Conservation (phyloP, 2,113 vertebrate genomes). For the Dipodomys ordii region DNA sequence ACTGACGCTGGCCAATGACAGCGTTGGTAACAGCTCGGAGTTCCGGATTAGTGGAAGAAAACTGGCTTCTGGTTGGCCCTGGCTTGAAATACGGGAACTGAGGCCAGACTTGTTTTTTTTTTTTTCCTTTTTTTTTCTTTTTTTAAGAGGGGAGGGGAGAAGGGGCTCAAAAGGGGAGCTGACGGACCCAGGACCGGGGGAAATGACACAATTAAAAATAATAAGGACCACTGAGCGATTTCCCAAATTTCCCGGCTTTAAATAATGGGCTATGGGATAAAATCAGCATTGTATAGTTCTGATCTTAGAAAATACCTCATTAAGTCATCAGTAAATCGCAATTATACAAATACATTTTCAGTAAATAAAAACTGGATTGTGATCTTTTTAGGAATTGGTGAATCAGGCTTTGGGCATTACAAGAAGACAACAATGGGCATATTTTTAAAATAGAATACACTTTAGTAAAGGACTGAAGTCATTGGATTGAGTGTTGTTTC, state of each 20-base stretch:
- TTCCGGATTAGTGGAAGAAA: conserved; percentile 77
- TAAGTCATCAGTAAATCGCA: conserved; percentile 32
- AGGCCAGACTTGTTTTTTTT: conserved; percentile 64
- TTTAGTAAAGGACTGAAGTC: conserved; percentile 61
- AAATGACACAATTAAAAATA: conserved; percentile 71
- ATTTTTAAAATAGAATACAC: conserved; percentile 55
- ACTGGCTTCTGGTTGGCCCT: conserved; percentile 86
- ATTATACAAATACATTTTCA: conserved; percentile 49
- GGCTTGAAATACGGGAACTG: conserved; percentile 79
- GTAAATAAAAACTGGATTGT: conserved; percentile 52
- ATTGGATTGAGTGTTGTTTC: conserved; percentile 32
- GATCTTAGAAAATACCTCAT: conserved; percentile 65
- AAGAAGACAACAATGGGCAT: conserved; percentile 47
- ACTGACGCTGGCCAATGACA: conserved; percentile 88
- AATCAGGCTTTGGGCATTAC: conserved; percentile 57
- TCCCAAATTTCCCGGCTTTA: conserved; percentile 44
- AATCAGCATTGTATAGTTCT: conserved; percentile 36
- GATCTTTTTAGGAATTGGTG: conserved; percentile 57
- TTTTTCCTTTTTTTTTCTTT: neutral
- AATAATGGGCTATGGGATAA: conserved; percentile 57
- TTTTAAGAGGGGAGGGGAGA: neutral
- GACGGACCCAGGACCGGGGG: neutral
- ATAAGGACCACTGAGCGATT: conserved; percentile 48
- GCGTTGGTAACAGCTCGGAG: conserved; percentile 75
- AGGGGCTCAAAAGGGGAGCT: conserved; percentile 38